These are phyloP conservation scores for Ephestia elutella DNA, from an alignment of 1,140 invertebrate genomes.

Conservation along the genomic window DNA sequence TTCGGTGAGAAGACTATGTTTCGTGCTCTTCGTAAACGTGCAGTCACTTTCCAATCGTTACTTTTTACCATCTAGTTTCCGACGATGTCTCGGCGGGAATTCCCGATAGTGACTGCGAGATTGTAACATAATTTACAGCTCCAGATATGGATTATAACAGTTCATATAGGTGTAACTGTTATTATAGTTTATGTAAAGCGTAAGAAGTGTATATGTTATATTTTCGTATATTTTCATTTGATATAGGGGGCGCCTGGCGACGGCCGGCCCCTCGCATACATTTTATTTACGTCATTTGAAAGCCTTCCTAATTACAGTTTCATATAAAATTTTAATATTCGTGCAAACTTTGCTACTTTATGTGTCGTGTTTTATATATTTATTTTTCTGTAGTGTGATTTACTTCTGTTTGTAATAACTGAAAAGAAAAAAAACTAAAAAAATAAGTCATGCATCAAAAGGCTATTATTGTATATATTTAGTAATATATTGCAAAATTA, in stretches of 20 bases:
- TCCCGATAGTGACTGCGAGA: slow-evolving; percentile 31
- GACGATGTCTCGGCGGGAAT: slow-evolving; percentile 10
- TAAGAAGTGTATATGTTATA: slow-evolving; percentile 72
- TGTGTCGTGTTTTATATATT: slow-evolving; percentile 67
- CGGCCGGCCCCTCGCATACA: slow-evolving; percentile 20
- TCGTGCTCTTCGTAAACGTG: slow-evolving; percentile 32
- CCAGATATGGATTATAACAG: slow-evolving; percentile 58
- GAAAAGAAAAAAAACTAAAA: slow-evolving; percentile 56
- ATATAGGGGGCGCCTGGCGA: slow-evolving; percentile 19
- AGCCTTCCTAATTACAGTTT: slow-evolving; percentile 58
- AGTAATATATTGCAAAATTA: slow-evolving; percentile 57
- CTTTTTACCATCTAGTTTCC: slow-evolving; percentile 10
- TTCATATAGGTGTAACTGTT: slow-evolving; percentile 70
- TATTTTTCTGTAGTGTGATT: slow-evolving; percentile 68
- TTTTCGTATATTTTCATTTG: slow-evolving; percentile 61
- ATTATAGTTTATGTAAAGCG: slow-evolving; percentile 70
- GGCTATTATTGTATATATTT: slow-evolving; percentile 60
- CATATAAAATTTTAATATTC: slow-evolving; percentile 47
- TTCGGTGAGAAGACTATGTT: slow-evolving; percentile 33
- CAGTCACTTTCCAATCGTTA: slow-evolving; percentile 24
- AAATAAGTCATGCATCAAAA: slow-evolving; percentile 57
- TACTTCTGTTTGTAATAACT: slow-evolving; percentile 68
- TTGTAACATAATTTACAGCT: slow-evolving; percentile 67
- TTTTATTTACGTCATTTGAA: slow-evolving; percentile 57
- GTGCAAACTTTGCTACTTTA: slow-evolving; percentile 52